These are phyloP conservation scores for Agrochola macilenta DNA, from an alignment of 2,888 invertebrate genomes.

Conservation along the genomic window DNA sequence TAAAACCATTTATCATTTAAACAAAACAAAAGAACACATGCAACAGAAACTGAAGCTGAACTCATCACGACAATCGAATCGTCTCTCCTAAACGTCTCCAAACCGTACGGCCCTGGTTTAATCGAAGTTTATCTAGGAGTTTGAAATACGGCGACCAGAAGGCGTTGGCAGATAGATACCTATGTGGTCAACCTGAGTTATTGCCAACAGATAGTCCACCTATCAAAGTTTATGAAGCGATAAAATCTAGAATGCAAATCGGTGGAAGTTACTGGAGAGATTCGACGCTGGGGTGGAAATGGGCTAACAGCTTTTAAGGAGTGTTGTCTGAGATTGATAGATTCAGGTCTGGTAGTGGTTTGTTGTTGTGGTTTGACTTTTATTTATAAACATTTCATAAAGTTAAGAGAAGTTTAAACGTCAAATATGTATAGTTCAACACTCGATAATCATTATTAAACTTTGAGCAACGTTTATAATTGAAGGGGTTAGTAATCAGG, in stretches of 20 bases:
- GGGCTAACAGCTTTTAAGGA: background rate
- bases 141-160: conserved; percentile 73
- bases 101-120: conserved; percentile 62
- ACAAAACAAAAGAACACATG: too few relatives aligned
- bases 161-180: conserved; percentile 60
- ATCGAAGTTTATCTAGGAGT: conserved; percentile 77
- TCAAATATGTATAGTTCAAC: background rate
- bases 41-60: too few relatives aligned
- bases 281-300: conserved; percentile 15
- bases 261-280: conserved; percentile 18
- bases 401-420: background rate
- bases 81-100: conserved; percentile 49
- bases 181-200: conserved; percentile 56
- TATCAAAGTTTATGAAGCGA: conserved; percentile 37
- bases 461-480: too few relatives aligned
- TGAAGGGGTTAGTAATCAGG: too few relatives aligned
- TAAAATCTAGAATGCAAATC: conserved; percentile 49
- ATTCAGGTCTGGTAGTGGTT: background rate
- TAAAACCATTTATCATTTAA: too few relatives aligned
- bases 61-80: conserved; percentile 60
- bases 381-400: background rate
- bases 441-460: background rate
- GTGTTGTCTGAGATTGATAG: background rate
- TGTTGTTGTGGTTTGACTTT: background rate
- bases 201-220: conserved; percentile 46